Percentiles rank a stretch among this genome's conserved stretches.
Conservation (phyloP, 2,797 vertebrate species). For the Tokudaia muenninki region DNA sequence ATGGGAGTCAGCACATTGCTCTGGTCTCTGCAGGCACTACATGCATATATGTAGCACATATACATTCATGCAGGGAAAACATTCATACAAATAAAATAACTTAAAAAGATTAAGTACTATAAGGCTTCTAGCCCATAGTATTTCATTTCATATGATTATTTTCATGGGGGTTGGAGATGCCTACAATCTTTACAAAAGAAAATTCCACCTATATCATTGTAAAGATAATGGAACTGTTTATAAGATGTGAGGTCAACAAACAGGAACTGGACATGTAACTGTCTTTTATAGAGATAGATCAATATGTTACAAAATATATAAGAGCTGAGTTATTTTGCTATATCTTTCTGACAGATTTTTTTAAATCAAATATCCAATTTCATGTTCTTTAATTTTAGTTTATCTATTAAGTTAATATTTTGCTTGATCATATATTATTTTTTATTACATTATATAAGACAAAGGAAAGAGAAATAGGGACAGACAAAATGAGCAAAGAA, state of each 20-base stretch:
- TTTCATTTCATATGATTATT: background rate
- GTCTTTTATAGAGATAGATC: background rate
- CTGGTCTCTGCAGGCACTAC: background rate
- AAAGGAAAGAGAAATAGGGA: background rate
- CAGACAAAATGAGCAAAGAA: background rate
- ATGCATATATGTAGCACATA: background rate
- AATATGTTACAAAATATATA: conserved; percentile 9
- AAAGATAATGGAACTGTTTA: background rate
- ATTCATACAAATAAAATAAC: background rate
- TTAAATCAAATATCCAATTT: background rate
- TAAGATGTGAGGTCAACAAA: background rate
- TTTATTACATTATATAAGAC: background rate
- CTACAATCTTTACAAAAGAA: background rate
- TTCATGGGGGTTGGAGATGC: background rate
- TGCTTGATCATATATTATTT: background rate
- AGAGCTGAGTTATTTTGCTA: background rate
- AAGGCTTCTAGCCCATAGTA: background rate
- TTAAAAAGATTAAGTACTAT: background rate
- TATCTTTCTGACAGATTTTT: background rate
- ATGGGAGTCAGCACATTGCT: background rate
- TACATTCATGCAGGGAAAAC: background rate
- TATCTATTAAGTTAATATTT: background rate
- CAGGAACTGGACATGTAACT: background rate
- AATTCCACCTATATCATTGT: background rate
- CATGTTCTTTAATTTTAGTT: background rate